These are phyloP conservation scores for Petromus typicus DNA, from an alignment of 2,113 vertebrate species.

Conservation along the genomic window DNA sequence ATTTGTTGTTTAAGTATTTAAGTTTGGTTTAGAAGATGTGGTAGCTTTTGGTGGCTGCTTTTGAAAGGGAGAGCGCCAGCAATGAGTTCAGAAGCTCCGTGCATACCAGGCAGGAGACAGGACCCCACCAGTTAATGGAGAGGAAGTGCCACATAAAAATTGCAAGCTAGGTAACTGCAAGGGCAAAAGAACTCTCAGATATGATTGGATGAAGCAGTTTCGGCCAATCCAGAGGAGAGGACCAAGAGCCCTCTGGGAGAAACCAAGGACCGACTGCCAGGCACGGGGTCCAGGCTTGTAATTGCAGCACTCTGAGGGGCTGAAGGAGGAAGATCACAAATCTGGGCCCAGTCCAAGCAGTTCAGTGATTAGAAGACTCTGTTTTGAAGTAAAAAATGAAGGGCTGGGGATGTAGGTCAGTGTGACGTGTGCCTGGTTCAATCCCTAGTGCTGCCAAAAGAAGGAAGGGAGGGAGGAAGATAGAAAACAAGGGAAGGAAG, in stretches of 20 bases:
- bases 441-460: background rate
- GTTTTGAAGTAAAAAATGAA: background rate
- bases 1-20: background rate
- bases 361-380: background rate
- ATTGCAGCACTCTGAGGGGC: background rate
- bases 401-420: background rate
- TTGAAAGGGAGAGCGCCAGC: background rate
- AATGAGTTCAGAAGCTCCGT: background rate
- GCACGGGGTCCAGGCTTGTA: background rate
- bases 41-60: background rate
- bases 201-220: background rate
- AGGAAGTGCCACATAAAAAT: background rate
- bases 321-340: background rate
- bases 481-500: background rate
- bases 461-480: background rate
- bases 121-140: background rate
- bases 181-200: background rate
- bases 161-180: background rate
- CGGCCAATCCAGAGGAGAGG: background rate
- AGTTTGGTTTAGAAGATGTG: background rate
- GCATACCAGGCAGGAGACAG: background rate
- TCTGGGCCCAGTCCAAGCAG: background rate
- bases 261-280: no score
- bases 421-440: no score
- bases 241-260: background rate